phyloP scores from a whole-genome alignment of 2,113 vertebrate genomes.

The Echinops telfairi region DNA sequence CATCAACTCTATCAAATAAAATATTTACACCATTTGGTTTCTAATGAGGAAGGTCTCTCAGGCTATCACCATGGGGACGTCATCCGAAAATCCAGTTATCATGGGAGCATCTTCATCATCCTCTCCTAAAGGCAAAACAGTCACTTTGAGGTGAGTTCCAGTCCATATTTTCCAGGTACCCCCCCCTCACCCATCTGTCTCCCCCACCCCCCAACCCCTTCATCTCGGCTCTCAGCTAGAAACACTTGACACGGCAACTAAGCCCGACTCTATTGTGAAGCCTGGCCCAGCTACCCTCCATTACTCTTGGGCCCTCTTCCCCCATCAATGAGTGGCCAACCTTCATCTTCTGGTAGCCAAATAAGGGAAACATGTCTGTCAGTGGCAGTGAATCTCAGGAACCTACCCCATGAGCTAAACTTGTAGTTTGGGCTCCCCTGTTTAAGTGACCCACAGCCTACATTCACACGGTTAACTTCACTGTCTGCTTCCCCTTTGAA shows the following conservation, averaged over 20 bases:
- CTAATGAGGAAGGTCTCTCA: conserved; percentile 88
- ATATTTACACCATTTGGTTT: conserved; percentile 92
- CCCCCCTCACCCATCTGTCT: accelerated
- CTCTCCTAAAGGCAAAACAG: conserved; percentile 90
- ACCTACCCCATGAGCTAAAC: neutral
- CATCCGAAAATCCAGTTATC: conserved; percentile 99
- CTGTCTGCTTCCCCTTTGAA: neutral
- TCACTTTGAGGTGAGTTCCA: neutral
- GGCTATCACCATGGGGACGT: conserved; percentile 99
- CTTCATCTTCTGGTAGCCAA: neutral
- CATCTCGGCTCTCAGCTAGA: neutral
- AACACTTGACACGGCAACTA: neutral
- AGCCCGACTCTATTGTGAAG: neutral
- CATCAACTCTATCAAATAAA: conserved; percentile 91
- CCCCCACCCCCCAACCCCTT: too few species aligned
- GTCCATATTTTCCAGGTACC: accelerated
- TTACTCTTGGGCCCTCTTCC: neutral
- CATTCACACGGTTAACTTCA: neutral
- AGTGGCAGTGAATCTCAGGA: neutral
- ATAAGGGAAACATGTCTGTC: neutral
- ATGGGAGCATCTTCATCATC: conserved; percentile 98
- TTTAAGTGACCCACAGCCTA: neutral
- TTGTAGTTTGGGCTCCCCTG: neutral
- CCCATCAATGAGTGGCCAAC: neutral
- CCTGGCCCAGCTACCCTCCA: neutral